phyloP scores from a whole-genome alignment of 2,888 invertebrate genomes.

The Conops quadrifasciatus region DNA sequence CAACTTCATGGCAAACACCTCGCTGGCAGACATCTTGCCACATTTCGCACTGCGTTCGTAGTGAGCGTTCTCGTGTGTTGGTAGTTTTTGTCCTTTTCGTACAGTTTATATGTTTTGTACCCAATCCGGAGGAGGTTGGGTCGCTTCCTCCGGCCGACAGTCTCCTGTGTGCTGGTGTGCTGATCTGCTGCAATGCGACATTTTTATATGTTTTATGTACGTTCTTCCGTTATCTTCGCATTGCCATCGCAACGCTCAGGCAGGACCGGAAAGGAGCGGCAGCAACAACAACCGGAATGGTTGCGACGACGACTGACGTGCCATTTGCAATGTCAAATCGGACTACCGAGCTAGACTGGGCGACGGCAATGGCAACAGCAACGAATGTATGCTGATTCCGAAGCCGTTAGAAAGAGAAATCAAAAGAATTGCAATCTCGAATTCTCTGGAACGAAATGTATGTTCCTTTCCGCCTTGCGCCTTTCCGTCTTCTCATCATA shows the following conservation, averaged over 20 bases:
- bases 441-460: neutral
- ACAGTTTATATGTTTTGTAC: neutral
- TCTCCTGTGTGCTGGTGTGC: conserved; percentile 42
- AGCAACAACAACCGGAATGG: neutral
- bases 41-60: conserved; percentile 32
- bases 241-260: conserved; percentile 14
- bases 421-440: conserved; percentile 1
- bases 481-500: neutral
- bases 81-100: neutral
- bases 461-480: neutral
- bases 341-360: conserved; percentile 8
- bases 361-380: neutral
- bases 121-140: conserved; percentile 6
- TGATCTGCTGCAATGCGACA: conserved; percentile 53
- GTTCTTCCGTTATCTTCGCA: conserved; percentile 22
- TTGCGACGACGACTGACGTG: neutral
- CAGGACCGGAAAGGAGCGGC: no score
- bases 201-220: conserved; percentile 43
- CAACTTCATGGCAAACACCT: conserved; percentile 45
- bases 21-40: conserved; percentile 47
- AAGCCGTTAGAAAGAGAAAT: neutral
- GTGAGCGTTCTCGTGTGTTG: no score
- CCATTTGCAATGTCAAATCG: conserved; percentile 8
- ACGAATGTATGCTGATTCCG: no score
- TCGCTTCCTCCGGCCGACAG: conserved; percentile 29